phyloP scores from a whole-genome alignment of 2,797 vertebrate genomes.

The Mallotus villosus region DNA sequence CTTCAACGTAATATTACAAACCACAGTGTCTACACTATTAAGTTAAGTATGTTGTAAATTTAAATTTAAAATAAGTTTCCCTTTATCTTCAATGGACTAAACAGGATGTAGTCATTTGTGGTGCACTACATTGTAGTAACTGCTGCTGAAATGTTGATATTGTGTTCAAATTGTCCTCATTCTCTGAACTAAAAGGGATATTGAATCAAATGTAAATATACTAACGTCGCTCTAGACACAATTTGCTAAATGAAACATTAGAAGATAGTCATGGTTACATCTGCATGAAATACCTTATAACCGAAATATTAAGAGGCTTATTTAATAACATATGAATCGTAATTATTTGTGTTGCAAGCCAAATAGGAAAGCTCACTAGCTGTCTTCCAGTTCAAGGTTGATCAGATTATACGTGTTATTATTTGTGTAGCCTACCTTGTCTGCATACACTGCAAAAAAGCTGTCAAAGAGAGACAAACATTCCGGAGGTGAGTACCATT shows the following conservation, averaged over 20 bases:
- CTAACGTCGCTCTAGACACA: too few relatives aligned
- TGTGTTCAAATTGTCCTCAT: conserved; percentile 28
- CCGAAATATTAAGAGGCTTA: too few relatives aligned
- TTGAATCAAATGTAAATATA: conserved; percentile 1
- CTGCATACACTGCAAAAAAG: conserved; percentile 23
- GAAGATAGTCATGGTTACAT: too few relatives aligned
- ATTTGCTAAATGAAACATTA: too few relatives aligned
- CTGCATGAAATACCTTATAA: too few relatives aligned
- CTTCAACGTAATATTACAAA: too few relatives aligned
- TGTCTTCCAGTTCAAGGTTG: conserved; percentile 66
- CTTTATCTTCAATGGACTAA: too few relatives aligned
- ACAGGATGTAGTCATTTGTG: too few relatives aligned
- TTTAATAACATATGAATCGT: too few relatives aligned
- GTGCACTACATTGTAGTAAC: background rate
- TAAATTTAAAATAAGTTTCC: too few relatives aligned
- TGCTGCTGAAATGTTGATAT: conserved; percentile 14
- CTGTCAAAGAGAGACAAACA: conserved; percentile 14
- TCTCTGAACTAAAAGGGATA: conserved; percentile 28
- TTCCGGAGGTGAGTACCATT: conserved; percentile 51
- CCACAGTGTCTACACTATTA: too few relatives aligned
- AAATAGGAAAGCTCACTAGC: conserved; percentile 34
- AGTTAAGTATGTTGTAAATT: too few relatives aligned
- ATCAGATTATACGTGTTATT: conserved; percentile 55
- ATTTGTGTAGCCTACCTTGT: conserved; percentile 42
- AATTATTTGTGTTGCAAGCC: conserved; percentile 8